Evolutionary conservation across 2,888 invertebrate genomes (phyloP), one percentile per base, ranked within the genome.

Genomic region (Nemapogon koenigi): DNA sequence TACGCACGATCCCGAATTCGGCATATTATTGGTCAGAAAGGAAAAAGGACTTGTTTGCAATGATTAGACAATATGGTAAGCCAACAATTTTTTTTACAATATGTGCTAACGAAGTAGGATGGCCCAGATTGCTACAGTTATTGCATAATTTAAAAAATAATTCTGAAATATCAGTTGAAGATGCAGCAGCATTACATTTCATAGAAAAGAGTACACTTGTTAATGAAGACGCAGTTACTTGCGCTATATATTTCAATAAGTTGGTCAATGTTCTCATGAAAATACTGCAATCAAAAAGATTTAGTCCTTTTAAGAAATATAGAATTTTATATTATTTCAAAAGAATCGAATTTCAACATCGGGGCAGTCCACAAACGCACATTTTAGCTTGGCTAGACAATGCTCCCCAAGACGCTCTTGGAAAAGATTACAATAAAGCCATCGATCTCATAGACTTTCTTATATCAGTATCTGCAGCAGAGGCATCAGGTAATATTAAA

Each of bases 31-130:
- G 57, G 57, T 28, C 43, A 18, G 29, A 44, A 18, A 40, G 50
- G 4, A 55, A 57, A 47, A 45, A 37, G 39, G 50, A 55, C 37
- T 41, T 56, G 7, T 55, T 54, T 38, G 49, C 55, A 2, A 58
- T 58, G 49, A 60, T 57, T 18, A 15, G 55, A 14, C 53, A 58
- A 41, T 38, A 49, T 11, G 53, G 54, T 15, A 55, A 50, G 40
- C 56, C 53, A 22, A 54, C 55, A 17, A 35, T 46, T 25, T 58
- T 55, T 45, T 25, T 56, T 14, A 58, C 51, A 4, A 13, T 57
- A 4, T 52, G 51, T 42, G 51, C 55, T 3, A 51, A 49, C 33
- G 57, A 56, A 48, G 50, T 43, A 4, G 35, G 42, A 18, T 54
- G 54, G 53, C 7, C 16, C 6, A 18, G 37, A 25, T 44, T 51